Conservation (phyloP, 2,113 vertebrate species). For the Cranoglanis bouderius region DNA sequence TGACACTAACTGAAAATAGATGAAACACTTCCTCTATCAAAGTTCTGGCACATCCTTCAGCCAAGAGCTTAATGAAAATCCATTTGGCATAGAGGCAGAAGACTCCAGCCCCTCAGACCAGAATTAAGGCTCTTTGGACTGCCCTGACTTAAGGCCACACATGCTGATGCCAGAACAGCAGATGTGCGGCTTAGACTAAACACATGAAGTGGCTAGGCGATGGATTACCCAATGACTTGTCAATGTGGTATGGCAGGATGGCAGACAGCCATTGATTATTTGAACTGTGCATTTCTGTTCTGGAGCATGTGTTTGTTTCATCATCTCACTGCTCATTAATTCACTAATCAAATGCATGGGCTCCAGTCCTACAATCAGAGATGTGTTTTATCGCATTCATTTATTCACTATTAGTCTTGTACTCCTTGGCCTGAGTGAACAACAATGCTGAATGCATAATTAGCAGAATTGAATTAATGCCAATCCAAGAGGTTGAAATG, state of each 20-base stretch:
- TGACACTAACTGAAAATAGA: conserved; percentile 49
- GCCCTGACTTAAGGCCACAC: conserved; percentile 38
- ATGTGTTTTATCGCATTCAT: conserved; percentile 40
- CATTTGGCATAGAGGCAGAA: conserved; percentile 45
- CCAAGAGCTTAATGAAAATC: conserved; percentile 50
- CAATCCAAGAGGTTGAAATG: conserved; percentile 16
- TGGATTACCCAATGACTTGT: conserved; percentile 45
- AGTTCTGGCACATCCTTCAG: conserved; percentile 39
- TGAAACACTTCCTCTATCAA: conserved; percentile 48
- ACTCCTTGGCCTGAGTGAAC: conserved; percentile 24
- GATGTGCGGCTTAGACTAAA: conserved; percentile 45
- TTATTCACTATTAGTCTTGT: conserved; percentile 34
- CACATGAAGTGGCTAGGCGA: conserved; percentile 37
- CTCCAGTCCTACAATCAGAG: conserved; percentile 29
- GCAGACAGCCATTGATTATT: conserved; percentile 42
- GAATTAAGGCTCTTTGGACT: conserved; percentile 42
- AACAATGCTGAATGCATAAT: conserved; percentile 29
- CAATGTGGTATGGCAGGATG: conserved; percentile 26
- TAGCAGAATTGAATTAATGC: not conserved
- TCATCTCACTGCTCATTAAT: conserved; percentile 35
- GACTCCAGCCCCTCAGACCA: conserved; percentile 37
- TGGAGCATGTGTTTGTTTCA: conserved; percentile 40
- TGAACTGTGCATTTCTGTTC: conserved; percentile 34
- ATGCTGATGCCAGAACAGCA: conserved; percentile 41
- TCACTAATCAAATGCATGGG: conserved; percentile 42